These are phyloP conservation scores for Eupithecia exiguata DNA, from an alignment of 2,888 invertebrate genomes.

Conservation along the genomic window DNA sequence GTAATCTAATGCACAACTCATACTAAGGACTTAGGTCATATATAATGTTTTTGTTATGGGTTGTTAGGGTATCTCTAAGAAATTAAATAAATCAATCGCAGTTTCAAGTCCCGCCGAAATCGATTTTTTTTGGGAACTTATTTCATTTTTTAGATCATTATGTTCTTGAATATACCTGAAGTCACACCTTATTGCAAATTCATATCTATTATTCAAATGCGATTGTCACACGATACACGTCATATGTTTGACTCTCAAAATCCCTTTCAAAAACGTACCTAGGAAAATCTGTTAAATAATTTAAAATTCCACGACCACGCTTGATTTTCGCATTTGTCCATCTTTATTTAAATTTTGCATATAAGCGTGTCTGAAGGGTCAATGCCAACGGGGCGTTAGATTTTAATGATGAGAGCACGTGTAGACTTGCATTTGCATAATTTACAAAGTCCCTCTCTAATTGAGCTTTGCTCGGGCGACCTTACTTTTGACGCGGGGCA, in stretches of 20 bases:
- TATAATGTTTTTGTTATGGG: no score
- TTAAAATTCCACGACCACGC: neutral
- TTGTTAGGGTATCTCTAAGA: no score
- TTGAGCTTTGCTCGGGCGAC: conserved; percentile 43
- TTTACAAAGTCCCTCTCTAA: conserved; percentile 59
- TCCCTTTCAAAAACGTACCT: neutral
- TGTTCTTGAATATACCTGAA: no score
- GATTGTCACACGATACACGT: neutral
- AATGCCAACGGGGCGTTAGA: conserved; percentile 57
- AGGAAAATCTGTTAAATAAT: neutral
- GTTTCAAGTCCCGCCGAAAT: no score
- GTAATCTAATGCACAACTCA: no score
- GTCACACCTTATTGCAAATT: no score
- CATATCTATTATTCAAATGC: no score
- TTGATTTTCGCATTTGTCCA: neutral
- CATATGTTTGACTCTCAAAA: neutral
- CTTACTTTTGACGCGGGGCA: conserved; percentile 23
- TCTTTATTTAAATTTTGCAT: conserved; percentile 37
- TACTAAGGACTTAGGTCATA: no score
- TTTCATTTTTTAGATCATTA: no score
- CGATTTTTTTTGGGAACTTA: no score
- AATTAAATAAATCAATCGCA: no score
- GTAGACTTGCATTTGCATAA: conserved; percentile 62
- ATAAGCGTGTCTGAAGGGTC: conserved; percentile 47
- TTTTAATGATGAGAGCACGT: conserved; percentile 63